These are phyloP conservation scores for Ceuthmochares aereus DNA, from an alignment of 2,113 vertebrate genomes.

Conservation along the genomic window DNA sequence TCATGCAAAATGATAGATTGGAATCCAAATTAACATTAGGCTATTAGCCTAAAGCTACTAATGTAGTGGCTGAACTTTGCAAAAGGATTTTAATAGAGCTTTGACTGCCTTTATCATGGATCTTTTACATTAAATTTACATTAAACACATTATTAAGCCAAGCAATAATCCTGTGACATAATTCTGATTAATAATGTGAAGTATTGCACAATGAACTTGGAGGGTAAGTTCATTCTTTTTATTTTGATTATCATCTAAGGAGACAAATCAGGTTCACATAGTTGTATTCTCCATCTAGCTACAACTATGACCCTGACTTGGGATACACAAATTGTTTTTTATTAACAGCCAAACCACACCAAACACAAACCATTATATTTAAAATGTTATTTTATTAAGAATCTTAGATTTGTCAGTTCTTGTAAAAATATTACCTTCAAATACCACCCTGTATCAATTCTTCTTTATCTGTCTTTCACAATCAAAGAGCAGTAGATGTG, in stretches of 20 bases:
- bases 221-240: constrained; percentile 10
- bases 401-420: not conserved
- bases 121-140: constrained; percentile 70
- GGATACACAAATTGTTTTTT: not conserved
- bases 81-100: constrained; percentile 59
- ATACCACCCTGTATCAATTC: not conserved
- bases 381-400: not conserved
- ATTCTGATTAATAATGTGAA: constrained; percentile 57
- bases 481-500: not conserved
- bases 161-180: constrained; percentile 50
- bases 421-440: not conserved
- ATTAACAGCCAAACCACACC: too few species aligned
- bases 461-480: not conserved
- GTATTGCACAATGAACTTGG: constrained; percentile 18
- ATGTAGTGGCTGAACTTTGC: constrained; percentile 39
- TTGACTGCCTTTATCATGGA: constrained; percentile 37
- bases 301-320: not conserved
- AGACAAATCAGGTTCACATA: not conserved
- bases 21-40: constrained; percentile 48
- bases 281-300: not conserved
- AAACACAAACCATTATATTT: not conserved
- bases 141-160: constrained; percentile 68
- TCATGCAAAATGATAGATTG: constrained; percentile 10
- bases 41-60: constrained; percentile 48
- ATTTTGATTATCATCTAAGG: not conserved